Conservation (phyloP, 2,797 vertebrate species). For the Argentina silus region DNA sequence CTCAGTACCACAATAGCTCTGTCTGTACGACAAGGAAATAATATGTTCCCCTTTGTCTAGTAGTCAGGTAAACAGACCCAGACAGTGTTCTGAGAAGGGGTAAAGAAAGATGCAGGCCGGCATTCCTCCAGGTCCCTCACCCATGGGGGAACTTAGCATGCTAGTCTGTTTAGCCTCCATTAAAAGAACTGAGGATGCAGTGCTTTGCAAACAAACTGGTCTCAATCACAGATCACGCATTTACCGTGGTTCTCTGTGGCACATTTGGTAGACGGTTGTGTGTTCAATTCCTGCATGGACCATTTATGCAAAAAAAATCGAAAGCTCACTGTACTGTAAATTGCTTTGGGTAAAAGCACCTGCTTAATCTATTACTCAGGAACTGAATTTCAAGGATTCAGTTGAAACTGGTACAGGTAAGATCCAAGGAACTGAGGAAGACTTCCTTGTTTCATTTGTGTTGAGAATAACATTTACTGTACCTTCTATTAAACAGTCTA, state of each 20-base stretch:
- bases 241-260: no score
- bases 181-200: constrained; percentile 29
- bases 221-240: no score
- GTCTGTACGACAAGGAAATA: constrained; percentile 77
- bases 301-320: no score
- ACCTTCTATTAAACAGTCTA: no score
- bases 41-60: constrained; percentile 71
- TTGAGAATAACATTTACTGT: no score
- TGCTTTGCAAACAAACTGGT: constrained; percentile 12
- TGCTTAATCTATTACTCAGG: no score
- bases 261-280: no score
- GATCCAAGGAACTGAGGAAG: background rate
- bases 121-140: constrained; percentile 67
- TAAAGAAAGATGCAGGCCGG: constrained; percentile 52
- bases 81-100: constrained; percentile 64
- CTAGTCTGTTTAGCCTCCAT: constrained; percentile 47
- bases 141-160: constrained; percentile 56
- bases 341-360: background rate
- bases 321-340: background rate
- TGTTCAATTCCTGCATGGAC: no score
- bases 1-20: constrained; percentile 68
- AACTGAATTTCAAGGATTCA: background rate
- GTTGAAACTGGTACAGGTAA: constrained; percentile 5
- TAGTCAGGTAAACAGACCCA: constrained; percentile 55
- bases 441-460: background rate